phyloP scores from a whole-genome alignment of 2,797 vertebrate genomes.

The Sandelia bainsii region DNA sequence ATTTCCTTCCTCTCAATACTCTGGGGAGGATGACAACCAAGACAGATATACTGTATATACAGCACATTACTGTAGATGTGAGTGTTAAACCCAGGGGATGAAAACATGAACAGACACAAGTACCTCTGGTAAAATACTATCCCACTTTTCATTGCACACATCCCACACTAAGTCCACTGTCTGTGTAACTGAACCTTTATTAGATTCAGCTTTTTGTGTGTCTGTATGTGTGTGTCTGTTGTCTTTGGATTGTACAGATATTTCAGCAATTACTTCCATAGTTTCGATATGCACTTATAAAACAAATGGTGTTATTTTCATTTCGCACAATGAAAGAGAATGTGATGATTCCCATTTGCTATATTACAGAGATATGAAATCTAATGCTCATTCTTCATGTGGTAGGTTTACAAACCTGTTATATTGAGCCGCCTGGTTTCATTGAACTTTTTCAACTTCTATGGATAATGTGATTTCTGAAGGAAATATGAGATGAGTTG shows the following conservation, averaged over 20 bases:
- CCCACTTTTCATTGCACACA: background rate
- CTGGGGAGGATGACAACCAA: background rate
- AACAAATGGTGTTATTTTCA: conserved; percentile 11
- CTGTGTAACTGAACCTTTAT: too few relatives aligned
- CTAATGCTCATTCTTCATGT: conserved; percentile 2
- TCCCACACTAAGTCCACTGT: background rate
- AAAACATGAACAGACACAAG: background rate
- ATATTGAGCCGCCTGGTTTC: conserved; percentile 42
- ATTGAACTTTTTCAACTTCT: conserved; percentile 25
- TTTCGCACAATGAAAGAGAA: conserved; percentile 32
- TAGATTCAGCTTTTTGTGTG: background rate
- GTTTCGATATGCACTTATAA: background rate
- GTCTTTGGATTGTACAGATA: background rate
- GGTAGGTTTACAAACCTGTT: conserved; percentile 7
- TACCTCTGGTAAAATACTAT: too few relatives aligned
- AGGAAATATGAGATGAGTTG: conserved; percentile 1
- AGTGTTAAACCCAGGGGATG: background rate
- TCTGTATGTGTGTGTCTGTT: conserved; percentile 14
- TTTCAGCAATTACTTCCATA: conserved; percentile 11
- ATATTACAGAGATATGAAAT: conserved; percentile 43
- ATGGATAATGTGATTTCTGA: conserved; percentile 56
- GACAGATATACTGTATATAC: too few relatives aligned
- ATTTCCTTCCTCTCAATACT: background rate
- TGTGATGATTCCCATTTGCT: conserved; percentile 10
- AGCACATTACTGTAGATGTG: background rate